These are phyloP conservation scores for Typhlomys cinereus DNA, from an alignment of 2,113 vertebrate genomes.

Conservation along the genomic window DNA sequence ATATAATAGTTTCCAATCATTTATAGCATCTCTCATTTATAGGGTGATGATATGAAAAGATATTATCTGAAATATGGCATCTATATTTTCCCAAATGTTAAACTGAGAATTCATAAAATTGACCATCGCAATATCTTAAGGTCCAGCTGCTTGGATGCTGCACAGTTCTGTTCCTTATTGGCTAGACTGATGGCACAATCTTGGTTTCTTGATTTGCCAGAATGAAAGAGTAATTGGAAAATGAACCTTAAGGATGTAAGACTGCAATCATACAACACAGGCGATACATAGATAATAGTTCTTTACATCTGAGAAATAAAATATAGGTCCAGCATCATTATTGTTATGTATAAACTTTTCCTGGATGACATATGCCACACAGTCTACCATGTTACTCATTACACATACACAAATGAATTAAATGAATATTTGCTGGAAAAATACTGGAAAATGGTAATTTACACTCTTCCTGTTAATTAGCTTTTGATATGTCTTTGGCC, in stretches of 20 bases:
- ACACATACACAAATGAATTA: background rate
- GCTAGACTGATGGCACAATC: background rate
- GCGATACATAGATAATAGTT: background rate
- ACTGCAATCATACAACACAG: background rate
- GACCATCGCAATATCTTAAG: background rate
- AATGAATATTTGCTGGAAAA: background rate
- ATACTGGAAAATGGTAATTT: background rate
- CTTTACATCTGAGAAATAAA: background rate
- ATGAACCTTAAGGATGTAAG: background rate
- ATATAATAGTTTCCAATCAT: background rate
- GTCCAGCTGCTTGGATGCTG: background rate
- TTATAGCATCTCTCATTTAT: background rate
- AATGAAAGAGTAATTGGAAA: background rate
- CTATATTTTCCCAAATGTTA: background rate
- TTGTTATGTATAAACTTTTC: background rate
- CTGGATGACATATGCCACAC: background rate
- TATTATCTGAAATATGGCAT: background rate
- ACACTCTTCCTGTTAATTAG: slow-evolving; percentile 19
- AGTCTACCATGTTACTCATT: background rate
- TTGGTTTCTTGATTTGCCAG: background rate
- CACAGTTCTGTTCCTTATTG: background rate
- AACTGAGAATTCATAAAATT: background rate
- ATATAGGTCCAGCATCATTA: background rate
- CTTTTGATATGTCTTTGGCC: background rate
- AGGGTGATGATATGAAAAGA: background rate